A percentile compares a stretch with the other conserved stretches of the same genome.
phyloP scores from a whole-genome alignment of 2,113 vertebrate species.

The Cyanoderma ruficeps region DNA sequence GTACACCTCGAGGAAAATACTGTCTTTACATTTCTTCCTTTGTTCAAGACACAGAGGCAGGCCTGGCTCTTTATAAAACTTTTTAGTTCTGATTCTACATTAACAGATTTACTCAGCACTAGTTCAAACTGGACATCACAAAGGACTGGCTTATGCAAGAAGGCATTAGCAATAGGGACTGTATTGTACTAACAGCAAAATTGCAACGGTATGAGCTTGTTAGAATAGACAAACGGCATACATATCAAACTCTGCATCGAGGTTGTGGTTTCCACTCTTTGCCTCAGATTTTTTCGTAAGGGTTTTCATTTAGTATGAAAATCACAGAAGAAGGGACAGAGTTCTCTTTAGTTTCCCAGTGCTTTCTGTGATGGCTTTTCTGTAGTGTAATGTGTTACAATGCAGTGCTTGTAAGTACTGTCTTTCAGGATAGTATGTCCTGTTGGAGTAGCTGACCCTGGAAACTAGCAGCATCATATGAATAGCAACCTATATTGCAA shows the following conservation, averaged over 20 bases:
- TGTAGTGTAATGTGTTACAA: background rate
- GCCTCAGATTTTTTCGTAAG: background rate
- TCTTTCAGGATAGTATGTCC: background rate
- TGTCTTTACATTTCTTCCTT: background rate
- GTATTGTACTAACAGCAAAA: background rate
- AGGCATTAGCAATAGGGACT: background rate
- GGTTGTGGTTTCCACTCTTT: background rate
- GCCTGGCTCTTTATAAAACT: background rate
- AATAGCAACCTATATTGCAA: background rate
- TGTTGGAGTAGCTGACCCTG: background rate
- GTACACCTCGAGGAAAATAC: rapidly evolving
- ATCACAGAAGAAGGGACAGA: background rate
- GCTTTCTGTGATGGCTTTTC: background rate
- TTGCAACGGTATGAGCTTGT: background rate
- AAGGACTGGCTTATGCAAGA: background rate
- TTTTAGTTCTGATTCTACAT: background rate
- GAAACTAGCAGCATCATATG: background rate
- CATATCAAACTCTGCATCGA: background rate
- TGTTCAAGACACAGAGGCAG: background rate
- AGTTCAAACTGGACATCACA: conserved; percentile 4
- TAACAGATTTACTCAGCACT: background rate
- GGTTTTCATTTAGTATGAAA: background rate
- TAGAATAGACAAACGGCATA: background rate
- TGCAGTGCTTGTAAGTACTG: background rate
- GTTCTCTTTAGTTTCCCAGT: background rate